A percentile compares a stretch with the other conserved stretches of the same genome.
phyloP scores from a whole-genome alignment of 2,888 invertebrate species.

The Sphecodes monilicornis region DNA sequence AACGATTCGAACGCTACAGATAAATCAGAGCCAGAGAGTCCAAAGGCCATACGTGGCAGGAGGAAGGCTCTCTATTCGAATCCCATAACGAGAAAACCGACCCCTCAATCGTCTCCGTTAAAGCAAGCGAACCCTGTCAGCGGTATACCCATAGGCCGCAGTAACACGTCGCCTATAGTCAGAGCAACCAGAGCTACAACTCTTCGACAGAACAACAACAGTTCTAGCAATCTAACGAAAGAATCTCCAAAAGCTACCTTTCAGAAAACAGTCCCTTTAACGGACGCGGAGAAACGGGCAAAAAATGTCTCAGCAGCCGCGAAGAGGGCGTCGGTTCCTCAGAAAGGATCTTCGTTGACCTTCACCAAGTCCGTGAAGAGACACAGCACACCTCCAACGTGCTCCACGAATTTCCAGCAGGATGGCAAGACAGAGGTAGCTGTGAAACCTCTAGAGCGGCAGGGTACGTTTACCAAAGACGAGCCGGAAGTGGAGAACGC shows the following conservation, averaged over 20 bases:
- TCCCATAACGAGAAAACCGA: slow-evolving; percentile 78
- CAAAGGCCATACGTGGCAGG: slow-evolving; percentile 88
- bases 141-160: slow-evolving; percentile 79
- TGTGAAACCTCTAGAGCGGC: slow-evolving; percentile 88
- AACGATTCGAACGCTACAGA: slow-evolving; percentile 78
- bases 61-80: slow-evolving; percentile 88
- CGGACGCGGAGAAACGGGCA: slow-evolving; percentile 64
- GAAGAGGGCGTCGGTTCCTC: slow-evolving; percentile 78
- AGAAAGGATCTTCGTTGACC: slow-evolving; percentile 74
- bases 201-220: slow-evolving; percentile 79
- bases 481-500: slow-evolving; percentile 85
- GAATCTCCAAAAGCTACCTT: slow-evolving; percentile 75
- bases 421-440: slow-evolving; percentile 65
- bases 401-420: slow-evolving; percentile 54
- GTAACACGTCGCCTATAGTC: slow-evolving; percentile 81
- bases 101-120: slow-evolving; percentile 80
- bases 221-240: slow-evolving; percentile 52
- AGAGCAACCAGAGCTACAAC: slow-evolving; percentile 80
- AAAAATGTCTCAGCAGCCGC: slow-evolving; percentile 65
- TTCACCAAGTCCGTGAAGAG: slow-evolving; percentile 78
- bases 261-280: slow-evolving; percentile 65
- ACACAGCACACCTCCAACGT: slow-evolving; percentile 70
- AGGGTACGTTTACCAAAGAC: slow-evolving; percentile 97
- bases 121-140: slow-evolving; percentile 74
- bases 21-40: slow-evolving; percentile 79